A percentile compares a stretch with the other conserved stretches of the same genome.
phyloP scores from a whole-genome alignment of 2,113 vertebrate species.

The Saccopteryx bilineata region DNA sequence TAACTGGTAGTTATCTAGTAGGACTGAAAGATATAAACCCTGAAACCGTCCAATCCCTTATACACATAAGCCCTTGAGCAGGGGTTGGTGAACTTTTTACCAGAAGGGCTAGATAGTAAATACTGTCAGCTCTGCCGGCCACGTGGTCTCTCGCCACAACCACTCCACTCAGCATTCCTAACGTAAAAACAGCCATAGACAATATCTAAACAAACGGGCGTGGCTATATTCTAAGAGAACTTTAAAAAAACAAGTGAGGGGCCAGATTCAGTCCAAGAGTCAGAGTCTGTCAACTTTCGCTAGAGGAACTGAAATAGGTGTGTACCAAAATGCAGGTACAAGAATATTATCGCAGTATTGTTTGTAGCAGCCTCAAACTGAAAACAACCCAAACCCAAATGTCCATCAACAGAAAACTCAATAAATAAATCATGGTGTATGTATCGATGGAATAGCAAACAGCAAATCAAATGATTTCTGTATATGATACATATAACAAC shows the following conservation, averaged over 20 bases:
- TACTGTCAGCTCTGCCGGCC: not conserved
- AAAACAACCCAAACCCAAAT: slow-evolving; percentile 15
- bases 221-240: not conserved
- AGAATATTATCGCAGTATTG: not conserved
- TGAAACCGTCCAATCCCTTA: not conserved
- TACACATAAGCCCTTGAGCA: not conserved
- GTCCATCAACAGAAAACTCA: not conserved
- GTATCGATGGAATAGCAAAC: not conserved
- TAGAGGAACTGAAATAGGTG: not conserved
- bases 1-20: not conserved
- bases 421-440: not conserved
- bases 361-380: not conserved
- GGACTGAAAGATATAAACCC: not conserved
- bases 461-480: not conserved
- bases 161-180: not conserved
- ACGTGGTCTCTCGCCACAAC: not conserved
- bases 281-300: not conserved
- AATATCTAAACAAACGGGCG: not conserved
- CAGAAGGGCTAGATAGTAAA: not conserved
- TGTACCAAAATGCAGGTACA: not conserved
- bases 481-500: not conserved
- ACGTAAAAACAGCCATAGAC: not conserved
- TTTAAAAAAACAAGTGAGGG: slow-evolving; percentile 6
- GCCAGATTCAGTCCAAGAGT: not conserved
- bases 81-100: not conserved